Evolutionary conservation across 1,140 invertebrate genomes (phyloP), one percentile per base, ranked within the genome.

Genomic region (Orius laevigatus): DNA sequence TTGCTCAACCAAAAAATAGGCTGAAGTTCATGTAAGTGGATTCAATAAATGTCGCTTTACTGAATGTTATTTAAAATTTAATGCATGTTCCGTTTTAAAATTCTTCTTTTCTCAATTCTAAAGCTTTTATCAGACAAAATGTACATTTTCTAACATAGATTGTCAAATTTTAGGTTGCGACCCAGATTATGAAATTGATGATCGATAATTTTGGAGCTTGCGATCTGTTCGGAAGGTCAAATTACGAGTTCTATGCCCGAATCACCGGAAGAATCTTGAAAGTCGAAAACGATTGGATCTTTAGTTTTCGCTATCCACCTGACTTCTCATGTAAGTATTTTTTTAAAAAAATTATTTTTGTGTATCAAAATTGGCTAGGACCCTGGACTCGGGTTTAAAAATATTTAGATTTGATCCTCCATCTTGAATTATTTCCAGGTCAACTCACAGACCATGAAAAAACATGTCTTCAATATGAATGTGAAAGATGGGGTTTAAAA

Each of bases 191-290:
- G 78, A 88, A 93, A 63, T 89, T 84, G 66, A 78, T 92, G 59
- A 96, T 98, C 59, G 90, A 96, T 65, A 89, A 95, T 65, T 98
- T 97, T 73, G 92, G 90, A 39, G 81, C 86, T 20, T 85, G 83
- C 40, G 87, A 94, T 65, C 73, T 98, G 44, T 98, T 97, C 67
- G 92, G 92, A 2, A 76, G 84, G 40, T 83, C 93, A 36, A 97
- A 96, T 65, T 96, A 98, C 61, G 89, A 96, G 66, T 98, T 91
- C 66, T 98, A 98, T 66, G 90, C 91, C 3, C 73, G 86, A 16
- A 90, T 93, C 35, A 93, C 89, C n/a, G 89, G 90, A 1, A 70
- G 89, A 43, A 84, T 92, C 55, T 66, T 94, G 19, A 82, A 87
- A 59, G 85, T 93, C 15, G 85, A 91, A 65, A 85, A 91, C 63